These are phyloP conservation scores for Mustelus asterias DNA, from an alignment of 2,113 vertebrate species.

Conservation along the genomic window DNA sequence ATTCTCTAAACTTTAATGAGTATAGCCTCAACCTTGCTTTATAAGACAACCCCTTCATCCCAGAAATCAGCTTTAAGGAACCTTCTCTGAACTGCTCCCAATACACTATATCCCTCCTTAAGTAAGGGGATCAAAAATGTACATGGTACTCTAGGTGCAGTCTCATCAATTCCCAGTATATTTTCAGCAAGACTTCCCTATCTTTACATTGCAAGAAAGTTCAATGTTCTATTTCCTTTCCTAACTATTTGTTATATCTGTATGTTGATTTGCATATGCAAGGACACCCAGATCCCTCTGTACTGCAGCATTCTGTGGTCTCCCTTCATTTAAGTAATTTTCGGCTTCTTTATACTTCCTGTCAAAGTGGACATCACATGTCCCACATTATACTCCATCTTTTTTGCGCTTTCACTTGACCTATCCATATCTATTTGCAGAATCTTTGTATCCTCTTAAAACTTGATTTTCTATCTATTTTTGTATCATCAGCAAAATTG, in stretches of 20 bases:
- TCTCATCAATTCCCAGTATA: not conserved
- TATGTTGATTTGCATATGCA: not conserved
- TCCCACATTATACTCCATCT: too few species aligned
- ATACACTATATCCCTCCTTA: not conserved
- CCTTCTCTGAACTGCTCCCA: not conserved
- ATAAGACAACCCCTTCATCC: not conserved
- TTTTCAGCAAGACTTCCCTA: not conserved
- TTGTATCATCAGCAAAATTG: too few species aligned
- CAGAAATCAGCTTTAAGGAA: not conserved
- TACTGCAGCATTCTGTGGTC: not conserved
- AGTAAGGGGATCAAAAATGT: not conserved
- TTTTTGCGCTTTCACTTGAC: too few species aligned
- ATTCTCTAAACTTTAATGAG: not conserved
- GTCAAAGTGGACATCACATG: not conserved
- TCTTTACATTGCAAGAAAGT: not conserved
- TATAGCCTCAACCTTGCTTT: not conserved
- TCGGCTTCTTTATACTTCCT: not conserved
- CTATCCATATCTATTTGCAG: too few species aligned
- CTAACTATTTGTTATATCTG: not conserved
- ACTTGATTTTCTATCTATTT: too few species aligned
- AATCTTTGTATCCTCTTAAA: too few species aligned
- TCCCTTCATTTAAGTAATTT: not conserved
- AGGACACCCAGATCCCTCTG: not conserved
- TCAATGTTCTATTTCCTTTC: not conserved
- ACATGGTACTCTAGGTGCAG: not conserved